Evolutionary conservation across 2,888 invertebrate species (phyloP).

Genomic region (Ennomos quercinarius): DNA sequence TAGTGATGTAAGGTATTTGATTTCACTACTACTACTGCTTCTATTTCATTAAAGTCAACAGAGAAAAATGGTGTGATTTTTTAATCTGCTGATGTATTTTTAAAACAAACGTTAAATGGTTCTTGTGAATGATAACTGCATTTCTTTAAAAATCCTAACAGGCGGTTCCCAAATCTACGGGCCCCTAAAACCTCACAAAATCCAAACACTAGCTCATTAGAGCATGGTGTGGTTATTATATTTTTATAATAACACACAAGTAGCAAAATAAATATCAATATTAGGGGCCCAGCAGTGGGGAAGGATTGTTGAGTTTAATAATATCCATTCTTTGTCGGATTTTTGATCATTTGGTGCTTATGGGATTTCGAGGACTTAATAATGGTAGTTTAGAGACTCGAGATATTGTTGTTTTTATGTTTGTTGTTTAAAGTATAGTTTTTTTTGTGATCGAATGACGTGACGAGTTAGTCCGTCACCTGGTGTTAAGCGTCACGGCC

Average conservation of each 20-base stretch:
- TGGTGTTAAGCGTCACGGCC: no score
- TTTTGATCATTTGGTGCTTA: constrained; percentile 38
- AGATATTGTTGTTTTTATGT: constrained; percentile 10
- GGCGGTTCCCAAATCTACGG: constrained; percentile 10
- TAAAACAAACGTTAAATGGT: no score
- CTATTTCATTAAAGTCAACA: no score
- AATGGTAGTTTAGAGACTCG: constrained; percentile 16
- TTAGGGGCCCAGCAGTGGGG: constrained; percentile 32
- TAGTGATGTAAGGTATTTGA: no score
- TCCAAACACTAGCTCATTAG: constrained; percentile 49
- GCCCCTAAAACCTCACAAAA: constrained; percentile 36
- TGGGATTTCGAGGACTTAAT: constrained; percentile 34
- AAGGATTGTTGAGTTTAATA: constrained; percentile 45
- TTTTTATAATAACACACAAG: constrained; percentile 48
- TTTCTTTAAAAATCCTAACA: background rate
- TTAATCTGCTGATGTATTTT: no score
- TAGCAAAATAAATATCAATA: constrained; percentile 55
- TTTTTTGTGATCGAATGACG: no score
- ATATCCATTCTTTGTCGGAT: constrained; percentile 41
- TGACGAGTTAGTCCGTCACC: no score
- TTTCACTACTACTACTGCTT: no score
- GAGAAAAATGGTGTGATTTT: no score
- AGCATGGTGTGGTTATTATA: constrained; percentile 48
- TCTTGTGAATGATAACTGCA: no score
- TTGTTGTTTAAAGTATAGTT: background rate